Evolutionary conservation across 1,140 invertebrate species (phyloP).

Genomic region (Apis florea): DNA sequence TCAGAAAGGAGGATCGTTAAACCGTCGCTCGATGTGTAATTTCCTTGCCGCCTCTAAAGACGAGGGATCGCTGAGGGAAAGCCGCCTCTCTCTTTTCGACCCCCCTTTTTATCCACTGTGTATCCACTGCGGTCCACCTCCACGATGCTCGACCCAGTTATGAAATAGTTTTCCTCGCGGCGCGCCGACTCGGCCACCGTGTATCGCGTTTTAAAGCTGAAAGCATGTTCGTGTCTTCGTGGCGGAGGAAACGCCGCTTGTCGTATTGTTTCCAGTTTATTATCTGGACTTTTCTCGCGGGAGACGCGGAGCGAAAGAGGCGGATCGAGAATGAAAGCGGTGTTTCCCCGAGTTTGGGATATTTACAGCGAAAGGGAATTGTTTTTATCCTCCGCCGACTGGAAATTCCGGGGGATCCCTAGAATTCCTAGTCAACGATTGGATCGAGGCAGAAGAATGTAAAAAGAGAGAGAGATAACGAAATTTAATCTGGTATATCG

Average conservation of each 20-base stretch:
- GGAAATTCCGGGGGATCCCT: neutral
- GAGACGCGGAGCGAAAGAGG: constrained; percentile 30
- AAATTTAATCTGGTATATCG: neutral
- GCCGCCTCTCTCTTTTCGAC: constrained; percentile 15
- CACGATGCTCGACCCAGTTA: constrained; percentile 62
- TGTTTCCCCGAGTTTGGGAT: constrained; percentile 10
- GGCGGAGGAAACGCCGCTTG: constrained; percentile 46
- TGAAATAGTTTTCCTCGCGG: constrained; percentile 60
- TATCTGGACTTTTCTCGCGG: constrained; percentile 47
- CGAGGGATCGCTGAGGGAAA: neutral
- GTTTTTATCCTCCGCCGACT: neutral
- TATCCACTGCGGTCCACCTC: constrained; percentile 21
- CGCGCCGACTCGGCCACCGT: constrained; percentile 47
- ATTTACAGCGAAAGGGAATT: neutral
- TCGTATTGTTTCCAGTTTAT: constrained; percentile 67
- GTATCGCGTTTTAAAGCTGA: constrained; percentile 75
- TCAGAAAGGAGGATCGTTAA: neutral
- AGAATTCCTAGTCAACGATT: neutral
- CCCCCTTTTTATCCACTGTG: constrained; percentile 19
- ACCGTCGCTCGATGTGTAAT: neutral
- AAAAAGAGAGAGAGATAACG: neutral
- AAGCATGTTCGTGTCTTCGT: constrained; percentile 74
- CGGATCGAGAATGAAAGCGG: neutral
- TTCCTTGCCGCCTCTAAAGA: neutral
- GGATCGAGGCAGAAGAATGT: too few relatives aligned